Percentiles rank a stretch among this genome's conserved stretches.
These are phyloP conservation scores for Picathartes gymnocephalus DNA, from an alignment of 2,113 vertebrate genomes.

Conservation along the genomic window DNA sequence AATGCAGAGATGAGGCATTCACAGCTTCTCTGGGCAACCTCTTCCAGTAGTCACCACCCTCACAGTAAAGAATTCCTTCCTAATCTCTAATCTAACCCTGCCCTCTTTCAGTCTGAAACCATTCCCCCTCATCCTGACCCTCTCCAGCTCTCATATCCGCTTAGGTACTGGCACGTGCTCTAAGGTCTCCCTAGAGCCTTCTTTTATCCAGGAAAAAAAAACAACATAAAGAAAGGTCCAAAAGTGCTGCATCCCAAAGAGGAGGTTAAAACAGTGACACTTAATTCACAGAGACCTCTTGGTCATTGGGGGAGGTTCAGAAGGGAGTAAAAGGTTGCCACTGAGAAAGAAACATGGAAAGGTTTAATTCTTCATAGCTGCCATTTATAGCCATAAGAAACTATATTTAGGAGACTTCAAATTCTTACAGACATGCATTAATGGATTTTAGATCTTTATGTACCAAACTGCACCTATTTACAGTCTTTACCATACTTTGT, in stretches of 20 bases:
- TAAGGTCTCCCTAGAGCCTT: not conserved
- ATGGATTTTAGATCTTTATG: not conserved
- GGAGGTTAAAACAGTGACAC: not conserved
- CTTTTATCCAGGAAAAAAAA: not conserved
- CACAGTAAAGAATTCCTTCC: not conserved
- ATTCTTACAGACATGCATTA: not conserved
- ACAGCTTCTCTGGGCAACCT: not conserved
- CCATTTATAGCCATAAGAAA: not conserved
- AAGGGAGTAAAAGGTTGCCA: not conserved
- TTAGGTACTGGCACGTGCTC: rapidly evolving
- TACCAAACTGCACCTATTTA: not conserved
- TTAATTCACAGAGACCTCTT: not conserved
- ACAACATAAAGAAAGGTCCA: rapidly evolving
- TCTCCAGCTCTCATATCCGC: not conserved
- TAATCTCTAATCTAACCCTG: not conserved
- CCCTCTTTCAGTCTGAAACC: not conserved
- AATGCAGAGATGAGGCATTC: not conserved
- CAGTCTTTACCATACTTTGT: not conserved
- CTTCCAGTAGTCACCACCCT: not conserved
- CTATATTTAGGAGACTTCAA: not conserved
- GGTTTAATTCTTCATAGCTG: not conserved
- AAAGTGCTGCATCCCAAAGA: not conserved
- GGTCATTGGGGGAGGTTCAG: not conserved
- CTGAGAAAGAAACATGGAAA: not conserved
- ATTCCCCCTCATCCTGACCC: not conserved